Evolutionary conservation across 2,888 invertebrate genomes (phyloP).

Genomic region (Acanthoscelides obtectus): DNA sequence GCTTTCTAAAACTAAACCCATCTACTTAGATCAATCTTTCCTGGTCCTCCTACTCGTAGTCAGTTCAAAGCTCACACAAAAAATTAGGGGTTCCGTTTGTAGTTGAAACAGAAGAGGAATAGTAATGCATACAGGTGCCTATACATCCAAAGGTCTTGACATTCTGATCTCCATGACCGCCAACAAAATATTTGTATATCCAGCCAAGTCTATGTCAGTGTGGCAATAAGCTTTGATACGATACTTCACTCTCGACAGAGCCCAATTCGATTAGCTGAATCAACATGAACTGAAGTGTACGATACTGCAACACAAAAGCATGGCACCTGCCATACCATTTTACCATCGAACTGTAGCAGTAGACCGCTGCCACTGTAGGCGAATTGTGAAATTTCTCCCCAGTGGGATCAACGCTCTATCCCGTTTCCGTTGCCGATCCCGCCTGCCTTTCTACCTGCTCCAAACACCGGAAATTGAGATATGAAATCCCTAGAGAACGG

Average conservation of each 20-base stretch:
- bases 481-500: neutral
- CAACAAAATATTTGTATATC: too few relatives aligned
- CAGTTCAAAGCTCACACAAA: too few relatives aligned
- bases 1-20: too few relatives aligned
- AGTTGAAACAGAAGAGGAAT: too few relatives aligned
- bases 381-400: neutral
- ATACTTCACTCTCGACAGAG: neutral
- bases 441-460: neutral
- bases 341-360: too few relatives aligned
- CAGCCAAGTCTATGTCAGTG: too few relatives aligned
- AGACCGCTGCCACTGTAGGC: neutral
- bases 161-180: too few relatives aligned
- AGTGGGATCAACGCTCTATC: neutral
- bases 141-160: too few relatives aligned
- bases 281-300: neutral
- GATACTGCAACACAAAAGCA: neutral
- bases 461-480: neutral
- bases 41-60: too few relatives aligned
- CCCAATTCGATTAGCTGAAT: neutral
- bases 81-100: too few relatives aligned
- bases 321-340: neutral
- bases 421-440: neutral
- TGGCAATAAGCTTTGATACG: neutral
- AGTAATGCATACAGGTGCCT: too few relatives aligned
- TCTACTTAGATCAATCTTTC: too few relatives aligned